Conservation (phyloP, 2,113 vertebrate genomes). For the Chloebia gouldiae region DNA sequence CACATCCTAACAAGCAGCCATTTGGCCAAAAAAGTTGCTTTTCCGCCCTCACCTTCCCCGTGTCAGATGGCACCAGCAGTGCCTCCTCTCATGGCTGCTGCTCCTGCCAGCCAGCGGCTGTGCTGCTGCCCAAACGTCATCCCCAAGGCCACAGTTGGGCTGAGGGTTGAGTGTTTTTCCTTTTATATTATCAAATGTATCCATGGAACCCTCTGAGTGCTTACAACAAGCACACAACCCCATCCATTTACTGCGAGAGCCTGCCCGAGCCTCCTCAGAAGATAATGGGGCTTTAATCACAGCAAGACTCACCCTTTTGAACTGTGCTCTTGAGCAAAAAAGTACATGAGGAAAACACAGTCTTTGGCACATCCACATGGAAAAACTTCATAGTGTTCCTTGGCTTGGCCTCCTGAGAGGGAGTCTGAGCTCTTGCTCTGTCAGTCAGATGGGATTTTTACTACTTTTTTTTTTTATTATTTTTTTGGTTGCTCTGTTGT, state of each 20-base stretch:
- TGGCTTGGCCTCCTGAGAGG: neutral
- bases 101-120: neutral
- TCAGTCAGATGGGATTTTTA: slow-evolving; percentile 17
- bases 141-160: neutral
- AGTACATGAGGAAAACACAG: slow-evolving; percentile 24
- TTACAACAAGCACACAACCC: neutral
- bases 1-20: neutral
- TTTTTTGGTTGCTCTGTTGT: neutral
- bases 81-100: neutral
- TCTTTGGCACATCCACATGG: slow-evolving; percentile 48
- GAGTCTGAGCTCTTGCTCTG: neutral
- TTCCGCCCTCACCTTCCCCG: neutral
- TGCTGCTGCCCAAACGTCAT: neutral
- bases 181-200: neutral
- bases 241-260: neutral
- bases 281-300: slow-evolving; percentile 52
- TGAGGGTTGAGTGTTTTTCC: neutral
- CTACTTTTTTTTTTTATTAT: neutral
- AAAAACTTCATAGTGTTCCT: slow-evolving; percentile 34
- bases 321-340: neutral
- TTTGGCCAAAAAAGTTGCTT: neutral
- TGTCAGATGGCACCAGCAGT: neutral
- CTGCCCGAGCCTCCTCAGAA: neutral
- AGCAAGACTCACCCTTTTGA: slow-evolving; percentile 52
- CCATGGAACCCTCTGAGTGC: neutral